A percentile compares a stretch with the other conserved stretches of the same genome.
Conservation (phyloP, 2,797 vertebrate genomes). For the Heterohyrax brucei region DNA sequence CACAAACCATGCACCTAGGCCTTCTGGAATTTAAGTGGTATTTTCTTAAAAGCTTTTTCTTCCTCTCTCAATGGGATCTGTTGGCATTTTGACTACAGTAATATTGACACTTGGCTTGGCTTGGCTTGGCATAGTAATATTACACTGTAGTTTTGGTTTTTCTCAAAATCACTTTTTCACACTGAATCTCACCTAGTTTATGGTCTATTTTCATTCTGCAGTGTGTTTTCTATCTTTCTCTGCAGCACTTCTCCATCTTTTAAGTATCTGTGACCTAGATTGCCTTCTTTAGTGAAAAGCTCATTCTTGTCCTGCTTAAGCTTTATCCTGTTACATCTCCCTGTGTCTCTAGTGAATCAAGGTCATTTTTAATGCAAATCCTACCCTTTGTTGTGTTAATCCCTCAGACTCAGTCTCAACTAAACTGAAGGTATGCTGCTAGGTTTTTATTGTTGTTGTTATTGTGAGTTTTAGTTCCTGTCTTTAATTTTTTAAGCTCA, state of each 20-base stretch:
- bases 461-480: constrained; percentile 37
- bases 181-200: background rate
- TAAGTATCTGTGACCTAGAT: background rate
- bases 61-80: no score
- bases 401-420: background rate
- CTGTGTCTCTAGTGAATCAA: no score
- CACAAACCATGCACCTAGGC: no score
- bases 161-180: background rate
- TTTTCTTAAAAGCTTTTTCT: no score
- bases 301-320: background rate
- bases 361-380: constrained; percentile 10
- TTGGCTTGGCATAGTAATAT: no score
- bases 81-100: no score
- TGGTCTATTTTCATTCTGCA: background rate
- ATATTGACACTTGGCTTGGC: no score
- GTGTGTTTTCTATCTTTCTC: background rate
- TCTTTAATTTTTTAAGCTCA: constrained; percentile 83
- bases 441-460: background rate
- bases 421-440: constrained; percentile 51
- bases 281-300: background rate
- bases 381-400: background rate
- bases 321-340: background rate
- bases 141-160: background rate
- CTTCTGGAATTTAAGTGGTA: no score
- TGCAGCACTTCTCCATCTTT: background rate